Percentiles rank a stretch among this genome's conserved stretches.
Conservation (phyloP, 2,113 vertebrate species). For the Oenanthe oenanthe region DNA sequence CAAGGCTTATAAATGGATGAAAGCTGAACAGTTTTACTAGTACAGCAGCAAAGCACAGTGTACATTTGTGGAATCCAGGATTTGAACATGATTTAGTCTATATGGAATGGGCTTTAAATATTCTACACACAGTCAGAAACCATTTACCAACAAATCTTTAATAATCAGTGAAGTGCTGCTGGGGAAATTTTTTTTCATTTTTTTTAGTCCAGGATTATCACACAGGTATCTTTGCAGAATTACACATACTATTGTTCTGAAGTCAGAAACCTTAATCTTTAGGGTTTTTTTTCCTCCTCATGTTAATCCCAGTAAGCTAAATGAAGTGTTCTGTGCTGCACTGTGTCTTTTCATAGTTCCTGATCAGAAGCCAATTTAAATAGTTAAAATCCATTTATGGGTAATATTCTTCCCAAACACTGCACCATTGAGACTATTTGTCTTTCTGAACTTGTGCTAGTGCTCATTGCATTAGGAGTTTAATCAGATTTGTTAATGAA, state of each 20-base stretch:
- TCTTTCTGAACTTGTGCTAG: slow-evolving; percentile 52
- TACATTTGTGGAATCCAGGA: neutral
- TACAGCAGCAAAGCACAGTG: neutral
- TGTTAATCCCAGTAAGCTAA: neutral
- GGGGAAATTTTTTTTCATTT: too few species aligned
- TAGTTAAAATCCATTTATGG: slow-evolving; percentile 60
- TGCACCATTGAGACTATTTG: slow-evolving; percentile 50
- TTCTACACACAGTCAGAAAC: neutral
- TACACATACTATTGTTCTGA: neutral
- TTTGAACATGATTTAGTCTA: neutral
- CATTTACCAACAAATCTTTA: neutral
- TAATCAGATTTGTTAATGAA: slow-evolving; percentile 65
- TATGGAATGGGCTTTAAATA: neutral
- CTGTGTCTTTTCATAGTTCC: slow-evolving; percentile 23
- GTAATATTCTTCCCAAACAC: slow-evolving; percentile 39
- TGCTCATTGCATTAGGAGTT: slow-evolving; percentile 44
- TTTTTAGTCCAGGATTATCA: neutral
- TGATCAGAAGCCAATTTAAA: slow-evolving; percentile 56
- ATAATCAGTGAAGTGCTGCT: neutral
- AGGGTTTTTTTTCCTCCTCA: neutral
- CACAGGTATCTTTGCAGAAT: neutral
- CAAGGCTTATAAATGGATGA: neutral
- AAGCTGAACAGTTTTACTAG: neutral
- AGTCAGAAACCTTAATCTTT: neutral
- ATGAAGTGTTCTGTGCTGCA: neutral